A percentile compares a stretch with the other conserved stretches of the same genome.
phyloP scores from a whole-genome alignment of 2,888 invertebrate species.

The Pterostichus madidus region DNA sequence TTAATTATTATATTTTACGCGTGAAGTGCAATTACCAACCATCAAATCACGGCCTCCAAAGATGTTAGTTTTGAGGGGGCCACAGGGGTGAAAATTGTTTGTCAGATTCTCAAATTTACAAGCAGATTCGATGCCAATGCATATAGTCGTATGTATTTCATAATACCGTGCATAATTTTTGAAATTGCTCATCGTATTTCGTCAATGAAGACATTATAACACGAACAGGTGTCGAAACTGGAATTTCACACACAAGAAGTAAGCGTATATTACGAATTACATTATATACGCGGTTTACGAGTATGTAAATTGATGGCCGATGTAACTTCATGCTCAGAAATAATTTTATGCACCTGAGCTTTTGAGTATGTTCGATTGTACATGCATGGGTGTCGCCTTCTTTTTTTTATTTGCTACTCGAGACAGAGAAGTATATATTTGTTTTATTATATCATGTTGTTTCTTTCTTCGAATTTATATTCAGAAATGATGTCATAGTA shows the following conservation, averaged over 20 bases:
- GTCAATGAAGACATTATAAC: neutral
- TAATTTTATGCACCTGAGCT: neutral
- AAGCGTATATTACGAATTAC: neutral
- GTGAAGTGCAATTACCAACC: no score
- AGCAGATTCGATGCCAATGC: no score
- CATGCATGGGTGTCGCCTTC: neutral
- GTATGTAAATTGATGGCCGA: neutral
- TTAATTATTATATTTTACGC: no score
- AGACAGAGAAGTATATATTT: neutral
- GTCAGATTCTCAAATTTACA: no score
- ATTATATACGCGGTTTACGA: neutral
- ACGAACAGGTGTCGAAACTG: neutral
- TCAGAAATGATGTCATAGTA: slow-evolving; percentile 19
- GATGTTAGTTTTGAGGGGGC: no score
- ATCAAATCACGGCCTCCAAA: no score
- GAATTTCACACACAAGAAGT: neutral
- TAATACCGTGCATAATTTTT: neutral
- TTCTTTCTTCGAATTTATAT: slow-evolving; percentile 14
- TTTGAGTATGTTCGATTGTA: no score
- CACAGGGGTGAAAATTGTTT: no score
- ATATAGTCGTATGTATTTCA: no score
- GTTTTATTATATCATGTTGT: slow-evolving; percentile 28
- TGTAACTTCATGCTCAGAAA: neutral
- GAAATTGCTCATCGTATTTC: neutral
- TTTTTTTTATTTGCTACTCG: neutral